Conservation (phyloP, 2,888 invertebrate genomes). For the Oscheius myriophilus region DNA sequence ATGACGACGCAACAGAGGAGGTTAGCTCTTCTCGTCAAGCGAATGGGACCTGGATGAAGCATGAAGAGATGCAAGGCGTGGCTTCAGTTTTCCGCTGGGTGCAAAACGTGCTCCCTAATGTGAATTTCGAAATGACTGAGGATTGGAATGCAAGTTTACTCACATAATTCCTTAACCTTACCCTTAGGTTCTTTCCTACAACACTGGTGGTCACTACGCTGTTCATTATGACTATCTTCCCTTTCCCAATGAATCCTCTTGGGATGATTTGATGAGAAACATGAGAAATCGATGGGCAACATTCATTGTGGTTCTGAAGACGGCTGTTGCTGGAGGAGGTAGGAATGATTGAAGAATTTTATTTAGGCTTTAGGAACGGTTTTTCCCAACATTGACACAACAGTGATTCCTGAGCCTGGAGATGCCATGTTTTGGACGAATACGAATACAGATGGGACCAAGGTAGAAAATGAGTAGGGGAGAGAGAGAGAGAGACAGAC, state of each 20-base stretch:
- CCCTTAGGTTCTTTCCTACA: constrained; percentile 50
- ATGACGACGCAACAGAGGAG: too few relatives aligned
- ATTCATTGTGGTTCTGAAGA: constrained; percentile 46
- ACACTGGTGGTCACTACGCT: constrained; percentile 57
- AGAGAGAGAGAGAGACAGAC: neutral
- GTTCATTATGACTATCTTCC: constrained; percentile 51
- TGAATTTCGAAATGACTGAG: constrained; percentile 34
- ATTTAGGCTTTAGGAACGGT: constrained; percentile 47
- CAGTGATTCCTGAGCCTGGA: constrained; percentile 50
- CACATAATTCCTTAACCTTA: neutral
- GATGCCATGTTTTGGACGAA: constrained; percentile 65
- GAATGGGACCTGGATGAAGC: constrained; percentile 51
- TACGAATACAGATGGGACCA: constrained; percentile 33
- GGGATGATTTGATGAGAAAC: constrained; percentile 43
- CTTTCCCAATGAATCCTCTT: constrained; percentile 20
- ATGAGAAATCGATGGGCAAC: constrained; percentile 57
- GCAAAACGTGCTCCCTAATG: constrained; percentile 9
- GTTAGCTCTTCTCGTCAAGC: constrained; percentile 31
- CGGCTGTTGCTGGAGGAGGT: constrained; percentile 45
- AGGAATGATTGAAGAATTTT: neutral
- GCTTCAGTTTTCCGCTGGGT: constrained; percentile 22
- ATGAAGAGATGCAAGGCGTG: constrained; percentile 13
- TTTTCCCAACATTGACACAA: constrained; percentile 47
- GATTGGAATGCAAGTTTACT: constrained; percentile 26
- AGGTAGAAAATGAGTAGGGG: neutral